Base-by-base conservation (phyloP, 2,113 vertebrate species). In the Hucho hucho region DNA sequence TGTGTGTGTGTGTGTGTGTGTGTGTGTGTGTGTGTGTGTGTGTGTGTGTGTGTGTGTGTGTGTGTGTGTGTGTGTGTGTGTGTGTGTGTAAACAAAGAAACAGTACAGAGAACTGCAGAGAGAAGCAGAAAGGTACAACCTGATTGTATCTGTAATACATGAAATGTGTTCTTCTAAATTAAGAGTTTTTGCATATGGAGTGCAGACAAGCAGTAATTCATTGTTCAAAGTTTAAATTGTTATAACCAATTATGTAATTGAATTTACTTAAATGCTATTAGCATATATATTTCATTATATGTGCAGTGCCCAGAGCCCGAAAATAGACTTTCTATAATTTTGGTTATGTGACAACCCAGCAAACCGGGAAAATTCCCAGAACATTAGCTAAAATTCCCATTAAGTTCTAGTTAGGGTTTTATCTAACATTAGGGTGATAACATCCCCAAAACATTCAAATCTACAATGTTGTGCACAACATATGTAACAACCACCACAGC, bases 221-320 rank as follows among this genome's bases (percentile, higher is more conserved):
- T 6, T 80, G 75, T 82, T 79, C 74, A 85, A 71, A 89, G 83
- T 83, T 85, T 83, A 82, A 79, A 84, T 83, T 79, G 75, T 73
- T 73, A 69, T 37, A 67, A 74, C 64, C 74, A 84, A 78, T 86
- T 75, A 84, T 77, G 83, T 75, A 78, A 86, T 85, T 87, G 80
- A 24, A 87, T 90, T 87, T 84, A 78, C 83, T 69, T 90, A 86
- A 90, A 85, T 86, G 87, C 58, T 83, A 76, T 89, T 87, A 87
- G 69, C 80, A 83, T 87, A 83, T 81, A 87, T 81, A 87, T 88
- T 79, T 80, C 63, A 75, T 87, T 86, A 87, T 73, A 66, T 61
- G 14, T 22, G 20, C 1, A 22, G 75, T 79, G 72, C 76, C 16
- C 64, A 20, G 13, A n/a, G 13, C 43, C 73, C 61, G 70, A 12